Evolutionary conservation across 2,888 invertebrate species (phyloP), one percentile per base, ranked within the genome.

Genomic region (Spatulosminthurus flaviceps): DNA sequence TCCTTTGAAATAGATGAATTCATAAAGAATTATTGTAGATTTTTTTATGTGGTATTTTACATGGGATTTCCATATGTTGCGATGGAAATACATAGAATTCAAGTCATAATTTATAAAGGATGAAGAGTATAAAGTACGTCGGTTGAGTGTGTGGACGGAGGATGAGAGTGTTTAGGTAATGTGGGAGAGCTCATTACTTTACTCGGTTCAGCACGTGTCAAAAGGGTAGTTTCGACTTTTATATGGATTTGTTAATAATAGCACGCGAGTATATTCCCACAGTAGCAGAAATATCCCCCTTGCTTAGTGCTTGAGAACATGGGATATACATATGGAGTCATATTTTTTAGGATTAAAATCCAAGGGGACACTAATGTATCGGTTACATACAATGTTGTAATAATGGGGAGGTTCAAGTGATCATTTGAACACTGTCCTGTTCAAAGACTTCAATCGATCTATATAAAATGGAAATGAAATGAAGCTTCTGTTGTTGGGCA

Each of bases 341-440:
- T 51, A n/a, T 51, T 2, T 51, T 51, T 51, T 19, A n/a, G 51
- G 51, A 51, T 51, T 51, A 51, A 51, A 51, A 16, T n/a, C 5
- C 16, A 51, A 2, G n/a, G 51, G 16, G 16, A 51, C 16, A 51
- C 1, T 51, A 19, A n/a, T 19, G 51, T 51, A 51, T 51, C 51
- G 1, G 51, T 51, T 4, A 19, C 51, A 51, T n/a, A 19, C 67
- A 67, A 19, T 67, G 29, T 67, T 72, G 42, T 72, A 42, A 43
- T 42, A 22, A 16, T 19, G 43, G 41, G 42, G 71, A 72, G 71
- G 71, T 42, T 72, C 71, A 72, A 72, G 71, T 72, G 71, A 72
- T 43, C 24, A 72, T 70, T 41, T 34, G 29, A 42, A 9, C 71
- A 42, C 22, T 72, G 71, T 72, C 42, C 19, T 29, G 22, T 41